These are phyloP conservation scores for Antennarius maculatus DNA, from an alignment of 2,797 vertebrate species.

Conservation along the genomic window DNA sequence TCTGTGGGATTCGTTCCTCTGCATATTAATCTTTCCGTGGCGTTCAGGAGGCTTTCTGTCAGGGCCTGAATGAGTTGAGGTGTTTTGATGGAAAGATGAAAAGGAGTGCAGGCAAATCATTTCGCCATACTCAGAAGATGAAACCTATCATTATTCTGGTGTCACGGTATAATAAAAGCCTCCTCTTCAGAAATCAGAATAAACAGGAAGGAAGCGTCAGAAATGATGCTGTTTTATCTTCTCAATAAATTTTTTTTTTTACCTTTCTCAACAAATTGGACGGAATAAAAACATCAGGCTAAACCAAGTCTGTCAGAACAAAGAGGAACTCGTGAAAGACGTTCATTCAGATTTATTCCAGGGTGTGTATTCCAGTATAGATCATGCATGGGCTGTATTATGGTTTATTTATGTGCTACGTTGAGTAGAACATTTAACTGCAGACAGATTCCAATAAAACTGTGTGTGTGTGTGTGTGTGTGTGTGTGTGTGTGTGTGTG, in stretches of 20 bases:
- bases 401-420: neutral
- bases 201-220: conserved; percentile 9
- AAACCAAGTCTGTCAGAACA: neutral
- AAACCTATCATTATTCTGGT: conserved; percentile 44
- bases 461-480: conserved; percentile 28
- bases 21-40: conserved; percentile 28
- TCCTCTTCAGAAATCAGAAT: conserved; percentile 32
- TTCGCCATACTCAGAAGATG: conserved; percentile 30
- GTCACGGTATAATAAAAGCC: conserved; percentile 1
- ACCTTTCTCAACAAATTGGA: neutral
- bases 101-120: conserved; percentile 35
- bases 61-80: conserved; percentile 38
- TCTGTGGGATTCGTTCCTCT: conserved; percentile 38
- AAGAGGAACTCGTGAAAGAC: neutral
- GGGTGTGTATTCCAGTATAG: neutral
- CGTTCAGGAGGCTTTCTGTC: conserved; percentile 32
- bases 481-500: conserved; percentile 8
- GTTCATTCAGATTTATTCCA: neutral
- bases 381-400: neutral
- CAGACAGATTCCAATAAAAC: conserved; percentile 22
- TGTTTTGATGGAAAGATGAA: conserved; percentile 52
- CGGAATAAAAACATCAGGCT: neutral
- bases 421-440: neutral
- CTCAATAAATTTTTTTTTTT: neutral
- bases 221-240: conserved; percentile 4